Base-by-base conservation (phyloP, 2,113 vertebrate species). In the Electrona antarctica region DNA sequence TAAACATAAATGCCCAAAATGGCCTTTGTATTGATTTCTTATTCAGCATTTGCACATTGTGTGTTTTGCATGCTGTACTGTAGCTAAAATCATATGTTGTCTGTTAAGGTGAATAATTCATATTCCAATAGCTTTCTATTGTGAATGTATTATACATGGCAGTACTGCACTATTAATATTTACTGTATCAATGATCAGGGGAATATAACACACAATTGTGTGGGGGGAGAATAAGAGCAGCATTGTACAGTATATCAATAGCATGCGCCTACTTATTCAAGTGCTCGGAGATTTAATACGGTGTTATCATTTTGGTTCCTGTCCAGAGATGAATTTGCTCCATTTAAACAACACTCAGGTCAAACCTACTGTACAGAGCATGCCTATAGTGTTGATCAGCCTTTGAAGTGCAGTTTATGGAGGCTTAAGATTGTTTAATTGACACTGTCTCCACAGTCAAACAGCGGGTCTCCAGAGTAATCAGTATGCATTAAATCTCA, bases 401-500 rank as follows among this genome's bases (percentile, higher is more conserved):
- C 90, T 91, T 88, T 86, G 89, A 90, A 85, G 86, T 84, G 80
- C 87, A 83, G 80, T 92, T 93, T 92, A 91, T 87, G 72, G 84
- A 89, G 84, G 83, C 90, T 92, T 89, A 87, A 90, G 89, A 90
- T 73, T 90, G 87, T 91, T 87, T 91, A 92, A 92, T 90, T 87
- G 84, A 86, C 60, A 70, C 84, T 72, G 84, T 84, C 79, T 88
- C 77, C 70, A 60, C 73, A 88, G 84, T 90, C 86, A 79, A 90
- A 82, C 78, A 56, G 76, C 58, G 57, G 67, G 87, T 90, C 92
- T 90, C 93, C 70, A 66, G 91, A 93, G 92, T 92, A 90, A 94
- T 94, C 91, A 92, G 79, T 92, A 94, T 94, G 91, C 91, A 93
- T 92, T 92, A 88, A 90, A 93, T 87, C 87, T 84, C 88, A 87